phyloP scores from a whole-genome alignment of 2,113 vertebrate genomes.

The Misgurnus anguillicaudatus region DNA sequence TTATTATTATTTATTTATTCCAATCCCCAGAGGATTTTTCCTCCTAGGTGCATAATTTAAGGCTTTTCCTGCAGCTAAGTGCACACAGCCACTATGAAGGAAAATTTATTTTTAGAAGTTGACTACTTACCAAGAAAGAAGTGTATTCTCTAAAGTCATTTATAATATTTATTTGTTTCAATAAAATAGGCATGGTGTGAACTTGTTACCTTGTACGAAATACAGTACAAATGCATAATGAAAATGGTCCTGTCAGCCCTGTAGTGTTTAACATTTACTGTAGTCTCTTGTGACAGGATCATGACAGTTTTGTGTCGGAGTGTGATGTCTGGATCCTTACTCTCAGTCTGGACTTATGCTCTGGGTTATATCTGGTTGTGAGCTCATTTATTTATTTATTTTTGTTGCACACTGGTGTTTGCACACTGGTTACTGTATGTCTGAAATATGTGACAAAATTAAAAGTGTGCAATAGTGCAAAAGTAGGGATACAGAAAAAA shows the following conservation, averaged over 20 bases:
- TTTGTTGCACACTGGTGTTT: too few relatives aligned
- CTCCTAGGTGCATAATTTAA: slow-evolving; percentile 14
- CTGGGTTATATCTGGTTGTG: too few relatives aligned
- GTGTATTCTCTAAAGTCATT: not conserved
- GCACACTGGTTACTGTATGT: too few relatives aligned
- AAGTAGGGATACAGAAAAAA: too few relatives aligned
- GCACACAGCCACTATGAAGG: not conserved
- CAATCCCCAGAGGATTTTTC: slow-evolving; percentile 13
- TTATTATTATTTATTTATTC: not conserved
- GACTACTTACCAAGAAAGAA: not conserved
- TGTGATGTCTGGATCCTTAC: too few relatives aligned
- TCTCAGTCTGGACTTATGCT: too few relatives aligned
- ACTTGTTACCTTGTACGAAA: not conserved
- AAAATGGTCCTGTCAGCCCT: not conserved
- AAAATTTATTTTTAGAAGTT: not conserved
- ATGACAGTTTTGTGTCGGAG: too few relatives aligned
- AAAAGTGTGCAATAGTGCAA: too few relatives aligned
- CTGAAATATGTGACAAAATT: too few relatives aligned
- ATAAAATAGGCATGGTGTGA: not conserved
- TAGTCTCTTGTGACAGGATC: too few relatives aligned
- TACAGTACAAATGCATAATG: not conserved
- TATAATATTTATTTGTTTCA: not conserved
- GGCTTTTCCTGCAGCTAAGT: slow-evolving; percentile 12
- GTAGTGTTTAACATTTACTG: too few relatives aligned
- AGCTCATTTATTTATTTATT: too few relatives aligned